Evolutionary conservation across 1,140 invertebrate species (phyloP), one percentile per base, ranked within the genome.

Genomic region (Vollenhovia emeryi): DNA sequence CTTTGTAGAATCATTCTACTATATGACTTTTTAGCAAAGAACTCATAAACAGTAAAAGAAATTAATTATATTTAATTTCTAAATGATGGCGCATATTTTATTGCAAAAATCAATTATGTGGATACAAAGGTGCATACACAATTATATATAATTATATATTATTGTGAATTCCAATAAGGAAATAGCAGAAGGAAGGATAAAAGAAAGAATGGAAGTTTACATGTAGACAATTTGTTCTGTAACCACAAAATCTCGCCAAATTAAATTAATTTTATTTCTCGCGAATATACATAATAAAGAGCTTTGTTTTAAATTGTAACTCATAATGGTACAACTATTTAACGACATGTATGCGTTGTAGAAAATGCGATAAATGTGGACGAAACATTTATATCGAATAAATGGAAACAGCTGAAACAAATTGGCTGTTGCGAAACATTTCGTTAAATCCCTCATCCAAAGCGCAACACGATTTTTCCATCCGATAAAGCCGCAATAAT

Each of bases 401-500:
- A 71, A 73, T 71, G 50, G 24, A 24, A 55, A 13, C 50, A 80
- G 48, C 13, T 80, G 36, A 80, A 80, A 82, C 52, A 30, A 45
- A 82, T 73, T 57, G 36, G 36, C 36, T 24, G 64, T 33, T 69
- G 50, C 50, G 9, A 55, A 69, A 69, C 48, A 40, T 82, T 82
- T 57, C 24, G 48, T 55, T 82, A 71, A 71, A 71, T 59, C 36
- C 13, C 2, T 33, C 36, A 33, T 18, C 13, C 24, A 66, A 78
- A 64, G 36, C 24, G 18, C 78, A 82, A 57, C 50, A 18, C 36
- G 50, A 80, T 80, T 82, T 82, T 82, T 82, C 68, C 50, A 45
- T 24, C 7, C 27, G 78, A 82, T 82, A 73, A 82, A 57, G 13
- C 66, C 50, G 13, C 66, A 71, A 82, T 82, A 69, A 82, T 82